These are phyloP conservation scores for Nephrotoma flavescens DNA, from an alignment of 2,888 invertebrate genomes.

Conservation along the genomic window DNA sequence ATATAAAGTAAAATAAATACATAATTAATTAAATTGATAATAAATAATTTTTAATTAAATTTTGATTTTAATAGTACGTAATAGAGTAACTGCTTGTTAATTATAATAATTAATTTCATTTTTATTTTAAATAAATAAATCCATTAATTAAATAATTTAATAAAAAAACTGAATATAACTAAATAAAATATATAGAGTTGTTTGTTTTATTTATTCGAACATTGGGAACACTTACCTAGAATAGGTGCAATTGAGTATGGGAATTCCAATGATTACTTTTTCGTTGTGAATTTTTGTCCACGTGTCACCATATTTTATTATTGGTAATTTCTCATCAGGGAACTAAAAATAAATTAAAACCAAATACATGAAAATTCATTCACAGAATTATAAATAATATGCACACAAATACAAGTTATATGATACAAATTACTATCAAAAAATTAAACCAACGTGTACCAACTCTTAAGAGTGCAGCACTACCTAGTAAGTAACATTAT, in stretches of 20 bases:
- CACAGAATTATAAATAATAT: no score
- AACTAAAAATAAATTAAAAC: constrained; percentile 5
- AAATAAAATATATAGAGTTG: neutral
- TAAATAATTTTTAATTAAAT: neutral
- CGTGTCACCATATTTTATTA: constrained; percentile 14
- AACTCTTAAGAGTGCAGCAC: no score
- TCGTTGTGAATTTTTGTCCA: constrained; percentile 12
- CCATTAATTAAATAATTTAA: neutral
- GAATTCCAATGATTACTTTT: constrained; percentile 14
- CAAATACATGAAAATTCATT: no score
- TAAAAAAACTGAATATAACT: neutral
- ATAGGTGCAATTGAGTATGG: constrained; percentile 13
- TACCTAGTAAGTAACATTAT: no score
- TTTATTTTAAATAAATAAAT: neutral
- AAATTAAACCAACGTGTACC: no score
- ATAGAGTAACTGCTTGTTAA: neutral
- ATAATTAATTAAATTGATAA: neutral
- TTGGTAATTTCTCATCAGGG: constrained; percentile 11
- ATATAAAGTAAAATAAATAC: neutral
- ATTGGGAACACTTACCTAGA: constrained; percentile 11
- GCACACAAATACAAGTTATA: neutral
- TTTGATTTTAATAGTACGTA: neutral
- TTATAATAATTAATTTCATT: neutral
- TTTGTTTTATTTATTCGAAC: neutral
- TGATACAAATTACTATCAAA: no score